A percentile compares a stretch with the other conserved stretches of the same genome.
Evolutionary conservation across 2,888 invertebrate species (phyloP).

Genomic region (Dione vanillae): DNA sequence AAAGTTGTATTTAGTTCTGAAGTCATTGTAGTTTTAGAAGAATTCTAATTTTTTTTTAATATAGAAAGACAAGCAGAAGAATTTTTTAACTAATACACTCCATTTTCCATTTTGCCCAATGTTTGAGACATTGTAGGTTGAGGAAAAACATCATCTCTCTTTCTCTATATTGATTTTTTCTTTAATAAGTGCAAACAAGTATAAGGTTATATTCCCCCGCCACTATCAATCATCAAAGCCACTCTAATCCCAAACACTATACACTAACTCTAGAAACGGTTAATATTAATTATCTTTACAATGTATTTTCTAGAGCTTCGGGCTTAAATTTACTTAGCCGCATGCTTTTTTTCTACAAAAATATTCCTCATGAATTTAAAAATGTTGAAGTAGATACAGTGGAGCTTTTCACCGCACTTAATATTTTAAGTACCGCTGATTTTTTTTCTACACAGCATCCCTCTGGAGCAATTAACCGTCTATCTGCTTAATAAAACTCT

Average conservation of each 20-base stretch:
- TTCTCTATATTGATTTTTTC: no score
- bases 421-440: slow-evolving; percentile 33
- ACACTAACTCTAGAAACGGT: not conserved
- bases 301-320: not conserved
- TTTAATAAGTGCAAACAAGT: no score
- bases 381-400: slow-evolving; percentile 27
- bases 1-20: no score
- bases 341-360: not conserved
- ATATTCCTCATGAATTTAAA: slow-evolving; percentile 27
- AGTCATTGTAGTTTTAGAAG: no score
- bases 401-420: slow-evolving; percentile 31
- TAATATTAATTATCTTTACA: slow-evolving; percentile 3
- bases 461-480: slow-evolving; percentile 32
- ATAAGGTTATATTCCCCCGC: no score
- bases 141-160: no score
- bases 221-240: not conserved
- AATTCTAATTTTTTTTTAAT: no score
- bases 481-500: slow-evolving; percentile 37
- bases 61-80: no score
- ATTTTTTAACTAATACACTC: no score
- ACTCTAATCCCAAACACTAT: not conserved
- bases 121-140: not conserved
- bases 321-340: not conserved
- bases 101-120: not conserved
- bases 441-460: slow-evolving; percentile 35